Evolutionary conservation across 2,888 invertebrate genomes (phyloP), one percentile per base, ranked within the genome.

Genomic region (Caenorhabditis wallacei): DNA sequence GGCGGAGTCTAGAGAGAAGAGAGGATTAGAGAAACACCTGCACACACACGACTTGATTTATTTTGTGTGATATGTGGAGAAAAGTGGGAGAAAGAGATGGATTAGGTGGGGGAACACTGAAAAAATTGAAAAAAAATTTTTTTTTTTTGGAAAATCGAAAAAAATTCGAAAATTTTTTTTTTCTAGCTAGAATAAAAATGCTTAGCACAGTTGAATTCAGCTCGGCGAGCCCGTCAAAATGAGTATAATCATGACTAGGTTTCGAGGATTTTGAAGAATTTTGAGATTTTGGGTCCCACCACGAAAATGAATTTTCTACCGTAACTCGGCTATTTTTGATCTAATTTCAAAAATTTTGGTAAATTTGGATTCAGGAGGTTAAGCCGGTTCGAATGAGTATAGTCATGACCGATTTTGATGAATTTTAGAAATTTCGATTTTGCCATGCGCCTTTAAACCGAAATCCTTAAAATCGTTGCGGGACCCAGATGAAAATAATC

Each of bases 141-240:
- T 40, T 40, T 40, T 10, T 13, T 10, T 40, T 98, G 46, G 89
- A 89, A 63, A 91, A 91, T 59, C 69, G 91, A 35, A 84, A 83
- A 30, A 82, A 87, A 54, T 66, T 64, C 0, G 72, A 68, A 10
- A 4, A 10, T 4, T 35, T 35, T 35, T 35, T 35, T 35, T 35
- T 35, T 35, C 35, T 35, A 16, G 35, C 48, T 37, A 72, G 80
- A n/a, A 71, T 18, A 18, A 61, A 37, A 30, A 22, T 37, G 22
- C 30, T 5, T 10, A 11, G 40, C 16, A 2, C 40, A 40, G 4
- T n/a, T n/a, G n/a, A 30, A 26, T 37, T 30, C 16, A 16, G 22
- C 22, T 30, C 18, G 30, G 1, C 13, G 37, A 53, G 56, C 30
- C 30, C 56, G 37, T 40, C 16, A 11, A 40, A 40, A 59, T 8